Conservation (phyloP, 2,113 vertebrate species). For the Anarhynchus alexandrinus region DNA sequence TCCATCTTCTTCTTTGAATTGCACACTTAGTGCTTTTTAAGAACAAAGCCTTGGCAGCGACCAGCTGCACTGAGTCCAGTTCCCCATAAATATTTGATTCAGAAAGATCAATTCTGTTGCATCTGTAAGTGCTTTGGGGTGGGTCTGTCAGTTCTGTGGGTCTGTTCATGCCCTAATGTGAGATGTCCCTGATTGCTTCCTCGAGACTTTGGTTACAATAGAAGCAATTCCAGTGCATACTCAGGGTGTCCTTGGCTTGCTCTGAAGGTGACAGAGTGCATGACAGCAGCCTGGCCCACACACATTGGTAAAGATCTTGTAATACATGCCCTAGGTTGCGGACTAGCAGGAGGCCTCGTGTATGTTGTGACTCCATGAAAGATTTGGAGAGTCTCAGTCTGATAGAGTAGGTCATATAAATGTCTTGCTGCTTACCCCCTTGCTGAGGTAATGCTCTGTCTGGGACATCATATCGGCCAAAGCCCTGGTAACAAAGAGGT, state of each 20-base stretch:
- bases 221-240: neutral
- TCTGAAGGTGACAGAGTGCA: neutral
- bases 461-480: neutral
- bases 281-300: neutral
- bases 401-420: neutral
- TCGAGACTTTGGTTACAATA: neutral
- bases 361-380: neutral
- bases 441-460: neutral
- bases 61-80: neutral
- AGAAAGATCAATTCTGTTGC: neutral
- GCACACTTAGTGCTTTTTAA: constrained; percentile 31
- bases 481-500: neutral
- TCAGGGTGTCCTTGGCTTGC: neutral
- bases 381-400: neutral
- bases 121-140: neutral
- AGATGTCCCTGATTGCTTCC: neutral
- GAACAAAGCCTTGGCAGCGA: neutral
- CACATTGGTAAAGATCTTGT: neutral
- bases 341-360: neutral
- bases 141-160: neutral
- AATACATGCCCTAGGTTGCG: neutral
- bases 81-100: constrained; percentile 38
- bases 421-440: neutral
- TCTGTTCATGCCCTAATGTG: neutral
- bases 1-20: neutral